Conservation (phyloP, 1,140 invertebrate genomes). For the Acromyrmex echinatior region DNA sequence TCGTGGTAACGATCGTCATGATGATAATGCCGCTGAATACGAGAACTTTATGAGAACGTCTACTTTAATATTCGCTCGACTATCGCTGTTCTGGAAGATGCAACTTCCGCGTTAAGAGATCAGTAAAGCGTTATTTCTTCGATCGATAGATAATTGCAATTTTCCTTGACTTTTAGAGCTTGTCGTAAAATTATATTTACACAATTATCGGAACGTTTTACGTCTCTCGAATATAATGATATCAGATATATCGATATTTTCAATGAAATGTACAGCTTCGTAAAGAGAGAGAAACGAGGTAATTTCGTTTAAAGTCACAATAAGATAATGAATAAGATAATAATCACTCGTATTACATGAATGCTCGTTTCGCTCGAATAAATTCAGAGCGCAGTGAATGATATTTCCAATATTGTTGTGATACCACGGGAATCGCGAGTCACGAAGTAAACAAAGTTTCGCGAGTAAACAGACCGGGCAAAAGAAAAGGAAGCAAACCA, state of each 20-base stretch:
- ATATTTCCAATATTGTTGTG: conserved; percentile 8
- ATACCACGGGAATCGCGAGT: not conserved
- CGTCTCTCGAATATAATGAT: not conserved
- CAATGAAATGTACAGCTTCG: not conserved
- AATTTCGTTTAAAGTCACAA: not conserved
- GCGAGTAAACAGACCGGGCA: not conserved
- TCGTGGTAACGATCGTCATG: conserved; percentile 19
- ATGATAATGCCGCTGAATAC: conserved; percentile 14
- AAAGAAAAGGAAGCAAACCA: conserved; percentile 52
- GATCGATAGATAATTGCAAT: not conserved
- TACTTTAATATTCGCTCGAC: conserved; percentile 55
- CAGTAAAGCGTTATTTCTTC: conserved; percentile 21
- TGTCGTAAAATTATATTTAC: conserved; percentile 16
- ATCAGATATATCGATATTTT: not conserved
- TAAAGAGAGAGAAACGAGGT: not conserved
- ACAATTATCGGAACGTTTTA: not conserved
- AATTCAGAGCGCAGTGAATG: not conserved
- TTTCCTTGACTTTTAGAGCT: not conserved
- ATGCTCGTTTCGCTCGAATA: conserved; percentile 15
- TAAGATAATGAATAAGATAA: not conserved
- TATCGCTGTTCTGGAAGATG: not conserved
- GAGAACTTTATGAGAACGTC: conserved; percentile 36
- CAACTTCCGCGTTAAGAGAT: conserved; percentile 8
- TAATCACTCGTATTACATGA: not conserved
- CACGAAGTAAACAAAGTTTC: not conserved